Evolutionary conservation across 2,888 invertebrate species (phyloP).

Genomic region (Phyto melanocephala): DNA sequence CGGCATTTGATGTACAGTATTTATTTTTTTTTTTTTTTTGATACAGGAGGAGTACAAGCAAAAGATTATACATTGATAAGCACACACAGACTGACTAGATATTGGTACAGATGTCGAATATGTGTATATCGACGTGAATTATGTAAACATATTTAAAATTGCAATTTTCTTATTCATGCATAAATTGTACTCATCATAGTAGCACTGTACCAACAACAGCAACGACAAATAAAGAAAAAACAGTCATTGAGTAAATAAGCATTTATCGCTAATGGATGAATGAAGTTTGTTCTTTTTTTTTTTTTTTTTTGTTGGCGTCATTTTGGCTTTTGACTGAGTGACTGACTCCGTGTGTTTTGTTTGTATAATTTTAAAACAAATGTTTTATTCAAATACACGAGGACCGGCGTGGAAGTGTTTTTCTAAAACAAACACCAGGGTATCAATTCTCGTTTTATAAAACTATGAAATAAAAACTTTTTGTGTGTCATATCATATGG

Average conservation of each 20-base stretch:
- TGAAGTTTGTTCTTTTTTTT: constrained; percentile 18
- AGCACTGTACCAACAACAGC: background rate
- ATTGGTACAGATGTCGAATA: too few relatives aligned
- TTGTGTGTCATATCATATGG: too few relatives aligned
- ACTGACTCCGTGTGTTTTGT: background rate
- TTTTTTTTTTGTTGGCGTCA: background rate
- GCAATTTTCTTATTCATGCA: constrained; percentile 59
- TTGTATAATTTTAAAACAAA: constrained; percentile 26
- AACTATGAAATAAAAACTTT: too few relatives aligned
- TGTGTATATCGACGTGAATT: background rate
- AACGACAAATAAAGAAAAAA: constrained; percentile 5
- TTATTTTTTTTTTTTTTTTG: background rate
- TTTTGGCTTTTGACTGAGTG: background rate
- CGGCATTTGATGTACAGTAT: background rate
- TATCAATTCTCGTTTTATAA: too few relatives aligned
- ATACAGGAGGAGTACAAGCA: constrained; percentile 14
- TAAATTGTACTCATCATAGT: constrained; percentile 38
- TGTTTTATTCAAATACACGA: constrained; percentile 43
- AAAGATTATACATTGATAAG: constrained; percentile 49
- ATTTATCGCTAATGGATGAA: constrained; percentile 58
- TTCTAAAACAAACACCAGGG: too few relatives aligned
- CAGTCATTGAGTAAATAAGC: constrained; percentile 49
- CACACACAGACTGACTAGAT: background rate
- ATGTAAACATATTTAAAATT: constrained; percentile 46
- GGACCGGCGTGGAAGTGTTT: background rate